phyloP scores from a whole-genome alignment of 2,888 invertebrate genomes.

The Lepas anatifera region DNA sequence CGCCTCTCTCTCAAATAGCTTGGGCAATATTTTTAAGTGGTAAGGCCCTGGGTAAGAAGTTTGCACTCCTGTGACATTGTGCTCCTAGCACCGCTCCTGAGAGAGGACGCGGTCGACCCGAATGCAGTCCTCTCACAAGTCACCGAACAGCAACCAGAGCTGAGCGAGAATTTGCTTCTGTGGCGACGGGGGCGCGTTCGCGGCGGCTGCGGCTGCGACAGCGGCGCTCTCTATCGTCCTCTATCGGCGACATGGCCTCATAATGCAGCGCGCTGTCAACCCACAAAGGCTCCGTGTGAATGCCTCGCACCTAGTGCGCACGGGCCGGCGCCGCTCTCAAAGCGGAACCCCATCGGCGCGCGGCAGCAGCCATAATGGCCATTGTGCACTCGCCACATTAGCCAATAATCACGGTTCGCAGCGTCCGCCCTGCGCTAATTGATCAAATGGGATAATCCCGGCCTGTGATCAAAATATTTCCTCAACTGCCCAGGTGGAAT shows the following conservation, averaged over 20 bases:
- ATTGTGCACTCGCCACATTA: slow-evolving; percentile 1
- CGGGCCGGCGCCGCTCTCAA: not conserved
- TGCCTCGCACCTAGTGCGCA: not conserved
- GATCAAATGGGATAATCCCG: slow-evolving; percentile 11
- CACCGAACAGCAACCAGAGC: too few species aligned
- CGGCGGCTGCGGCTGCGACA: not conserved
- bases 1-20: too few species aligned
- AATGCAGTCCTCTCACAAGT: too few species aligned
- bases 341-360: slow-evolving; percentile 8
- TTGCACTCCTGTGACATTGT: too few species aligned
- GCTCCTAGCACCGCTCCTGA: too few species aligned
- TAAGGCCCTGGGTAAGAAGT: too few species aligned
- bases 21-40: too few species aligned
- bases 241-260: not conserved
- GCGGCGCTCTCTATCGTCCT: not conserved
- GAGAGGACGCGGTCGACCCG: too few species aligned
- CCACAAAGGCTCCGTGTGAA: slow-evolving; percentile 5
- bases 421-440: not conserved
- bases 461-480: slow-evolving; percentile 12
- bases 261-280: not conserved
- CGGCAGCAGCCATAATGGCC: not conserved
- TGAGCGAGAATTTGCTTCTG: too few species aligned
- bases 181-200: too few species aligned
- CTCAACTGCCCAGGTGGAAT: slow-evolving; percentile 12
- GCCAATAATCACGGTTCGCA: not conserved